Percentiles rank a stretch among this genome's conserved stretches.
Conservation (phyloP, 2,888 invertebrate genomes). For the Minunthozetes semirufus region DNA sequence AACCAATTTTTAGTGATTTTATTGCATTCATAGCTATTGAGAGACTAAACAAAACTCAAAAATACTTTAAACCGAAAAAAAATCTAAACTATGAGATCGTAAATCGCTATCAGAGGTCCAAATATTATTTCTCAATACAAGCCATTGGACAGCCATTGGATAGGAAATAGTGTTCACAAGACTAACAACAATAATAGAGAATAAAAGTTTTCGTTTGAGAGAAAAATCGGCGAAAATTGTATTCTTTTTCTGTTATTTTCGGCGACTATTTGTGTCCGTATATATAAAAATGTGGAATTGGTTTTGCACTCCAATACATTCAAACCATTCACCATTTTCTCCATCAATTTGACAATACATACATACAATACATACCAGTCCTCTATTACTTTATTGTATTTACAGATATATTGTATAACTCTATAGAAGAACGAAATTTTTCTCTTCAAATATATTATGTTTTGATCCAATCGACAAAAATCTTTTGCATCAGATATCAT, state of each 20-base stretch:
- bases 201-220: no score
- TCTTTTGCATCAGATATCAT: constrained; percentile 16
- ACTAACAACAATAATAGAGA: no score
- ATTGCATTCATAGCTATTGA: not conserved
- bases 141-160: not conserved
- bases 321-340: not conserved
- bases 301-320: constrained; percentile 13
- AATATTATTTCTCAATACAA: not conserved
- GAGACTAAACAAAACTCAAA: not conserved
- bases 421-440: not conserved
- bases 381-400: not conserved
- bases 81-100: not conserved
- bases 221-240: no score
- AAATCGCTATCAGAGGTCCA: not conserved
- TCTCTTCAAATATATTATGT: not conserved
- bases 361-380: not conserved
- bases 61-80: not conserved
- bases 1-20: not conserved
- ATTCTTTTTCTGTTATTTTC: no score
- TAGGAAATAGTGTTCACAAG: not conserved
- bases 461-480: constrained; percentile 15
- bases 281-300: not conserved
- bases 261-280: not conserved
- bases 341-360: not conserved
- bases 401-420: not conserved